Conservation (phyloP, 2,113 vertebrate species). For the Globicephala melas region DNA sequence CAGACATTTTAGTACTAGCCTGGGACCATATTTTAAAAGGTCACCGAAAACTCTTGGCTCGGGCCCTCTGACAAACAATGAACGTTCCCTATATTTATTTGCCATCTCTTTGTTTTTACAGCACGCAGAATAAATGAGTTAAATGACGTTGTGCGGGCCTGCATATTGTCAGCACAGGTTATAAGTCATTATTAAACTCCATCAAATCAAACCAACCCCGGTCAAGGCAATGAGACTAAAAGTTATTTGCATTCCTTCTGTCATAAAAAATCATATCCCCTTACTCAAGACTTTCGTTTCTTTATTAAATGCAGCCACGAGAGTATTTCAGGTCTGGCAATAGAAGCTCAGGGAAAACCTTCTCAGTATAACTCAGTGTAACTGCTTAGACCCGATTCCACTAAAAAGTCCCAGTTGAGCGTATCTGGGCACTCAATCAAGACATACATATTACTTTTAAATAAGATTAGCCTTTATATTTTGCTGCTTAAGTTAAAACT, state of each 20-base stretch:
- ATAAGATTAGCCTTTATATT: conserved; percentile 91
- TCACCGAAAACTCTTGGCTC: conserved; percentile 91
- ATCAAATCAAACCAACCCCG: conserved; percentile 89
- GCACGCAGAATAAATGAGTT: conserved; percentile 94
- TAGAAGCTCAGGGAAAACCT: conserved; percentile 86
- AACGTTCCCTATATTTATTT: conserved; percentile 93
- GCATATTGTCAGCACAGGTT: conserved; percentile 96
- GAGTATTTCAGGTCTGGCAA: conserved; percentile 90
- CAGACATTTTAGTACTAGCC: conserved; percentile 92
- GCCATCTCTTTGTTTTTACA: conserved; percentile 96
- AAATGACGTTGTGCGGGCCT: conserved; percentile 92
- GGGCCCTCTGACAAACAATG: conserved; percentile 91
- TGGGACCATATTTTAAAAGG: conserved; percentile 91
- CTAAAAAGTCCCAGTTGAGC: conserved; percentile 87
- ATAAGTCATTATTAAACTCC: conserved; percentile 96
- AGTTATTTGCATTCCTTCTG: conserved; percentile 91
- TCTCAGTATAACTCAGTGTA: conserved; percentile 85
- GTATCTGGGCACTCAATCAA: conserved; percentile 88
- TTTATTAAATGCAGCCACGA: conserved; percentile 91
- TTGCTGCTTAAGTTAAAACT: conserved; percentile 91
- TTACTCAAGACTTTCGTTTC: conserved; percentile 90
- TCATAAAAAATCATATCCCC: conserved; percentile 93
- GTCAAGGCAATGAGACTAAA: conserved; percentile 86
- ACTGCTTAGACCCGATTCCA: conserved; percentile 85
- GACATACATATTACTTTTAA: conserved; percentile 90